These are phyloP conservation scores for Cyprinella venusta DNA, from an alignment of 2,797 vertebrate genomes.

Conservation along the genomic window DNA sequence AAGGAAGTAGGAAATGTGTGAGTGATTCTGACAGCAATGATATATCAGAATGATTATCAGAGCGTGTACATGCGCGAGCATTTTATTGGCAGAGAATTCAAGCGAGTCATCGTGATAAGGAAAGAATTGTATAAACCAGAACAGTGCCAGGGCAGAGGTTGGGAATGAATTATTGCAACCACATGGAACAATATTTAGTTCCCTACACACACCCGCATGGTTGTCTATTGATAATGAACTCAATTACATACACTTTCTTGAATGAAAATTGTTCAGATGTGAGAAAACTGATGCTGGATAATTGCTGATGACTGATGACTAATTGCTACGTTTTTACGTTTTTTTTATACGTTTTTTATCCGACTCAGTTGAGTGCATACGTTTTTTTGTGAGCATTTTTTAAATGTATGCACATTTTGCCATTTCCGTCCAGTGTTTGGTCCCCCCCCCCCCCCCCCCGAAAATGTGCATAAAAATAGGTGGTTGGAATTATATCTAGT, in stretches of 20 bases:
- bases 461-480: too few species aligned
- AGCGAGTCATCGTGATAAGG: conserved; percentile 22
- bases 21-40: background rate
- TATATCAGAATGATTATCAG: conserved; percentile 22
- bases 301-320: background rate
- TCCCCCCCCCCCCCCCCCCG: too few species aligned
- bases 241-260: background rate
- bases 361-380: fast-evolving
- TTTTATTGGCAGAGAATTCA: conserved; percentile 10
- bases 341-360: too few species aligned
- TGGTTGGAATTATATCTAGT: too few species aligned
- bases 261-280: background rate
- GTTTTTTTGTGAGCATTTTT: too few species aligned
- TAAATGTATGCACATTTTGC: too few species aligned
- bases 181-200: conserved; percentile 4
- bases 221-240: background rate
- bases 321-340: too few species aligned
- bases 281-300: background rate
- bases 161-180: conserved; percentile 10
- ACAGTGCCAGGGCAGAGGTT: conserved; percentile 13
- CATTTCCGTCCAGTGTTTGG: too few species aligned
- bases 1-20: conserved; percentile 17
- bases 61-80: background rate
- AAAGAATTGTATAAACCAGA: conserved; percentile 11
- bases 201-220: background rate